Base-by-base conservation (phyloP, 2,797 vertebrate genomes). In the Phylloscopus collybita region DNA sequence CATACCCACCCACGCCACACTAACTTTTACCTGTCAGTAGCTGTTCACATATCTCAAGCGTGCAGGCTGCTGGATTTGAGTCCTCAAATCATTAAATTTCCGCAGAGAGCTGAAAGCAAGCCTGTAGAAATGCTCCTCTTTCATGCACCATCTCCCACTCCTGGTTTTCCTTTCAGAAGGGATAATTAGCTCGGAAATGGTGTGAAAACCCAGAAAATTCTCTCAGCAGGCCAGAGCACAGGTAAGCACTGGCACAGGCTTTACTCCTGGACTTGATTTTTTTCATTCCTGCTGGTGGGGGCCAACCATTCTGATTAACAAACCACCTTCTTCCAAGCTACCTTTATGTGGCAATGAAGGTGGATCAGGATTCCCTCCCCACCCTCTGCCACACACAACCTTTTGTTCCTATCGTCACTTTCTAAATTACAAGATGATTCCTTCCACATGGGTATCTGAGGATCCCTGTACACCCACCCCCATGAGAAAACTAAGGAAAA, bases 11-110 rank as follows among this genome's bases (percentile, higher is more conserved):
- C 49, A 11, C 5, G 16, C 5, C 57, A 86, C 6, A 3, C 14
- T 19, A 29, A 32, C 40, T 74, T 94, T 64, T 57, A 71, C 26
- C 29, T 66, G 26, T 22, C 71, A 66, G 13, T 15, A 72, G 30
- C 0, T 40, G 42, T n/a, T 88, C 42, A 12, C 13, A 0, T 14
- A 54, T 59, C 71, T 81, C 62, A 34, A 20, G 69, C 2, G 4
- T 30, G 20, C 44, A 86, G 27, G 36, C 36, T 78, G 19, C 2
- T 65, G 38, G 62, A 54, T 75, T 60, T 82, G 40, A 73, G 80
- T 30, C 57, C 26, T 76, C 64, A 73, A 62, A 80, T 64, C 5
- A 40, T 30, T 8, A 51, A 29, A 88, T 74, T 53, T 74, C 65
- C 38, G 25, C 70, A 49, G 32, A 69, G 60, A 91, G 74, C 16